These are phyloP conservation scores for Drosophila borborema DNA, from an alignment of 2,888 invertebrate species.

Conservation along the genomic window DNA sequence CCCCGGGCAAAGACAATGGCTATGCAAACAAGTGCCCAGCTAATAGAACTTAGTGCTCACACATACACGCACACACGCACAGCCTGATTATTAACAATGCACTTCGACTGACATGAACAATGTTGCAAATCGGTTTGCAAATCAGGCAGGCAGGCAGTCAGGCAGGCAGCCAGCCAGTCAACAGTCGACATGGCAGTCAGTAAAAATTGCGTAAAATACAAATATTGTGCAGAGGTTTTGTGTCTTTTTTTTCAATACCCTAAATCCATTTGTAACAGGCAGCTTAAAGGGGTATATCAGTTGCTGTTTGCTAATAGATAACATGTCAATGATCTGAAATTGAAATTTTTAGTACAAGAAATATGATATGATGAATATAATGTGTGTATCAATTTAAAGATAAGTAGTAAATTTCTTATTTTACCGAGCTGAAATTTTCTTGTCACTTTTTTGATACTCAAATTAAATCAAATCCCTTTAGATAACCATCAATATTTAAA, in stretches of 20 bases:
- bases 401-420: too few relatives aligned
- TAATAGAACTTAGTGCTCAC: constrained; percentile 42
- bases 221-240: constrained; percentile 71
- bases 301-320: not conserved
- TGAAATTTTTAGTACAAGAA: too few relatives aligned
- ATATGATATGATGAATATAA: too few relatives aligned
- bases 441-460: too few relatives aligned
- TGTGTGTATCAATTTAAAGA: too few relatives aligned
- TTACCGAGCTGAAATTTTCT: too few relatives aligned
- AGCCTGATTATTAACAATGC: constrained; percentile 71
- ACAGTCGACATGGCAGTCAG: constrained; percentile 57
- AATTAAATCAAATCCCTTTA: too few relatives aligned
- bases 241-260: constrained; percentile 15
- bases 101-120: constrained; percentile 74
- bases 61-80: constrained; percentile 8
- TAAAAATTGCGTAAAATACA: constrained; percentile 82
- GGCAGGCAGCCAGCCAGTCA: constrained; percentile 22
- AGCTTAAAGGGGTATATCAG: not conserved
- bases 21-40: constrained; percentile 54
- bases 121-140: constrained; percentile 77
- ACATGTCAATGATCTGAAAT: too few relatives aligned
- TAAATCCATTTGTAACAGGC: not conserved
- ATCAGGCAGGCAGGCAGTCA: constrained; percentile 54
- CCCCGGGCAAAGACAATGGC: constrained; percentile 54
- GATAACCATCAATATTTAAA: too few relatives aligned